Evolutionary conservation across 2,113 vertebrate species (phyloP).

Genomic region (Nipponia nippon): DNA sequence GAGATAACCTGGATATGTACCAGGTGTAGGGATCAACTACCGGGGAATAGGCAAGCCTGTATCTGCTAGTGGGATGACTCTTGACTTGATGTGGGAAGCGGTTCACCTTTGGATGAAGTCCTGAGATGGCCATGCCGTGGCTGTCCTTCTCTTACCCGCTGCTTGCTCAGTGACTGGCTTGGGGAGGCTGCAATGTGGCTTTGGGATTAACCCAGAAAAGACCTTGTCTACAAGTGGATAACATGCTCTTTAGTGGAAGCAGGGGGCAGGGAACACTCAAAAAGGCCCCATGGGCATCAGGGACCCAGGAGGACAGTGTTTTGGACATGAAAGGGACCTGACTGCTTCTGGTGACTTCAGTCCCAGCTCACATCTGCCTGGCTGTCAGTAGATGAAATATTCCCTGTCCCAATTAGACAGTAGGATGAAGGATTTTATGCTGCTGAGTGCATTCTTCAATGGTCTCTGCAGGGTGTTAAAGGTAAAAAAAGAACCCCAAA

Average conservation of each 20-base stretch:
- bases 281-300: background rate
- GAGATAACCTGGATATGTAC: background rate
- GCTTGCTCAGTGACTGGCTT: background rate
- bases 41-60: background rate
- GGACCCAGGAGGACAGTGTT: background rate
- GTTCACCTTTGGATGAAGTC: background rate
- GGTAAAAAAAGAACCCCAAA: background rate
- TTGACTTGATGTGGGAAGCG: background rate
- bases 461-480: background rate
- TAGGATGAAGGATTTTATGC: conserved; percentile 9
- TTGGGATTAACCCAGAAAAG: conserved; percentile 31
- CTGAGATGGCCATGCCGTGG: fast-evolving
- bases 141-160: background rate
- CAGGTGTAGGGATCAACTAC: background rate
- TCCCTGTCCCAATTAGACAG: background rate
- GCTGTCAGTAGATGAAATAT: background rate
- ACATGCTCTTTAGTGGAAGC: background rate
- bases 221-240: background rate
- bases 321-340: conserved; percentile 24
- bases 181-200: background rate
- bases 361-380: background rate
- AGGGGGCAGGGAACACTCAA: background rate
- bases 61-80: background rate
- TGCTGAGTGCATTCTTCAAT: background rate
- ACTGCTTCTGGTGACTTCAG: conserved; percentile 10